Evolutionary conservation across 1,140 invertebrate species (phyloP).

Genomic region (Camponotus vicinus): DNA sequence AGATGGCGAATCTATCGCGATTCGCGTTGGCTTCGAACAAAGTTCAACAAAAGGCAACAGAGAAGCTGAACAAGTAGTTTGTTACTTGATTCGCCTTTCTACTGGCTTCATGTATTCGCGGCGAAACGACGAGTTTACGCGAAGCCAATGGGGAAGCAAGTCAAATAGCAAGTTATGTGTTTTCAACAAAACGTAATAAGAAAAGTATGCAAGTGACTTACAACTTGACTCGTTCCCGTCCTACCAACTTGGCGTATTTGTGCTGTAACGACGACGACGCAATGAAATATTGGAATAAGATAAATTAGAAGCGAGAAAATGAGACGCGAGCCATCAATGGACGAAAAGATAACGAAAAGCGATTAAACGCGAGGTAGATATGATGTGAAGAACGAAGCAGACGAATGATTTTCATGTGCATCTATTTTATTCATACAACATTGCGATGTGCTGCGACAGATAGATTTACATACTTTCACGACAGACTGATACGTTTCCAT

Average conservation of each 20-base stretch:
- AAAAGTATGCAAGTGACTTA: conserved; percentile 48
- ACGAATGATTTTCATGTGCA: neutral
- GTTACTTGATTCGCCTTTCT: conserved; percentile 37
- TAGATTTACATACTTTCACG: neutral
- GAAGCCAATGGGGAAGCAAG: conserved; percentile 10
- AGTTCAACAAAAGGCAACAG: conserved; percentile 41
- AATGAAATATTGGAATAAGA: conserved; percentile 29
- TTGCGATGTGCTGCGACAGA: neutral
- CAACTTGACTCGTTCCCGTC: conserved; percentile 12
- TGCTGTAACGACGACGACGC: neutral
- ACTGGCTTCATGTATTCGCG: conserved; percentile 10
- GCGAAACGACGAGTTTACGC: conserved; percentile 7
- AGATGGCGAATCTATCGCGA: conserved; percentile 6
- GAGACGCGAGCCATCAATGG: neutral
- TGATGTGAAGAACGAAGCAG: neutral
- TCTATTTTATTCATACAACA: neutral
- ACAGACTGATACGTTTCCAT: conserved; percentile 5
- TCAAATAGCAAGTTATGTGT: conserved; percentile 47
- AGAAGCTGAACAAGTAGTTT: conserved; percentile 49
- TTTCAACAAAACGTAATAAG: conserved; percentile 38
- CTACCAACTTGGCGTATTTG: neutral
- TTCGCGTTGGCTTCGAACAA: conserved; percentile 6
- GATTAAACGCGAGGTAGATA: neutral
- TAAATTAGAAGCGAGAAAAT: neutral
- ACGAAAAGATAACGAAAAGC: neutral